These are phyloP conservation scores for Phthorimaea operculella DNA, from an alignment of 1,140 invertebrate genomes.

Conservation along the genomic window DNA sequence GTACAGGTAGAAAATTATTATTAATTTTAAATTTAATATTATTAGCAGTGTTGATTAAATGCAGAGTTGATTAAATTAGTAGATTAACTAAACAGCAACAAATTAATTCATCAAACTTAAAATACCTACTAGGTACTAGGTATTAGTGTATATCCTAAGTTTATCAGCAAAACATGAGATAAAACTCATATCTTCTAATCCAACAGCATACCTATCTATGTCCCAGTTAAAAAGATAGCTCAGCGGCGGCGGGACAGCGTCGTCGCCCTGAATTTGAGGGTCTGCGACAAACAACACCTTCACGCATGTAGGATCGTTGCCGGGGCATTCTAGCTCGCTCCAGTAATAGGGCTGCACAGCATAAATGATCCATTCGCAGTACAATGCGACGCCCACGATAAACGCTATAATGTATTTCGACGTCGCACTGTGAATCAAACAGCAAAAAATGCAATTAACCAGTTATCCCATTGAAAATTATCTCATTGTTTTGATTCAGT, in stretches of 20 bases:
- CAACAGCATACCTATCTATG: constrained; percentile 76
- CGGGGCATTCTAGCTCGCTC: constrained; percentile 64
- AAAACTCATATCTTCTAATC: too few relatives aligned
- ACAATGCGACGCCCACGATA: constrained; percentile 50
- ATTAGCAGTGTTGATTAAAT: too few relatives aligned
- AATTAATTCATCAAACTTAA: too few relatives aligned
- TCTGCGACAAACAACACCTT: constrained; percentile 89
- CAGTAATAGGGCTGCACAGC: constrained; percentile 69
- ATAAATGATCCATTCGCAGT: constrained; percentile 71
- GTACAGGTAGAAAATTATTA: too few relatives aligned
- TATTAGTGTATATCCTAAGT: too few relatives aligned
- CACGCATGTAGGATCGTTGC: constrained; percentile 68
- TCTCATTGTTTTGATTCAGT: too few relatives aligned
- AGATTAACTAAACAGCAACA: too few relatives aligned
- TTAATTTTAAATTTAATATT: too few relatives aligned
- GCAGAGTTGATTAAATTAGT: too few relatives aligned
- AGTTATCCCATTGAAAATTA: too few relatives aligned
- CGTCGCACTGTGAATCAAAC: constrained; percentile 26
- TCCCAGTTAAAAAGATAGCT: constrained; percentile 77
- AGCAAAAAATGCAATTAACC: background rate
- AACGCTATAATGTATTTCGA: constrained; percentile 44
- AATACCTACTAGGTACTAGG: too few relatives aligned
- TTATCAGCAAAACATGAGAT: too few relatives aligned
- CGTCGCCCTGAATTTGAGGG: constrained; percentile 88
- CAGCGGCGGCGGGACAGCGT: constrained; percentile 72